Percentiles rank a stretch among this genome's conserved stretches.
phyloP scores from a whole-genome alignment of 2,113 vertebrate genomes.

The Gnathonemus longibarbis region DNA sequence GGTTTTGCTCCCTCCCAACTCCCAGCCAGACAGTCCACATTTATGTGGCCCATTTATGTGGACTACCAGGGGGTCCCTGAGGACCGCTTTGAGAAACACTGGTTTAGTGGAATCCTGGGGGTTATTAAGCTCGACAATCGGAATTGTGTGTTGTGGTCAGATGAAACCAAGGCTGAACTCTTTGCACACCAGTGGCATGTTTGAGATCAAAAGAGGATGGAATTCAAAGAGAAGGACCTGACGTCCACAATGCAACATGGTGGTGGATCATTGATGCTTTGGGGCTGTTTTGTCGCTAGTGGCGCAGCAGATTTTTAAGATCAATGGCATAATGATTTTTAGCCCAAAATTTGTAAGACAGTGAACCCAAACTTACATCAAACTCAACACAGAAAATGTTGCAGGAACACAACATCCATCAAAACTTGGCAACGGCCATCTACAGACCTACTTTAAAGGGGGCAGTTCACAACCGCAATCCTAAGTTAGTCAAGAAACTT shows the following conservation, averaged over 20 bases:
- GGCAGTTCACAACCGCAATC: not conserved
- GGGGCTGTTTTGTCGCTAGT: not conserved
- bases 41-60: not conserved
- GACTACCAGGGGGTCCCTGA: not conserved
- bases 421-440: not conserved
- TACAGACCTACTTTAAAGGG: not conserved
- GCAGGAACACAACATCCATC: not conserved
- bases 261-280: not conserved
- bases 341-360: not conserved
- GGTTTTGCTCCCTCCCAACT: not conserved
- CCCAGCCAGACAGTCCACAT: not conserved
- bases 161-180: not conserved
- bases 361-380: not conserved
- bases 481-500: not conserved
- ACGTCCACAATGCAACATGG: not conserved
- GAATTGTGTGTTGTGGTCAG: not conserved
- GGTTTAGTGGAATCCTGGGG: not conserved
- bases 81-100: not conserved
- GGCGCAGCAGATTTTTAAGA: not conserved
- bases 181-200: not conserved
- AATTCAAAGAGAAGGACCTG: not conserved
- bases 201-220: not conserved
- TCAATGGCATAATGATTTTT: not conserved
- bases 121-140: not conserved
- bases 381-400: not conserved